Evolutionary conservation across 1,140 invertebrate species (phyloP), one percentile per base, ranked within the genome.

Genomic region (Drosophila carrolli): DNA sequence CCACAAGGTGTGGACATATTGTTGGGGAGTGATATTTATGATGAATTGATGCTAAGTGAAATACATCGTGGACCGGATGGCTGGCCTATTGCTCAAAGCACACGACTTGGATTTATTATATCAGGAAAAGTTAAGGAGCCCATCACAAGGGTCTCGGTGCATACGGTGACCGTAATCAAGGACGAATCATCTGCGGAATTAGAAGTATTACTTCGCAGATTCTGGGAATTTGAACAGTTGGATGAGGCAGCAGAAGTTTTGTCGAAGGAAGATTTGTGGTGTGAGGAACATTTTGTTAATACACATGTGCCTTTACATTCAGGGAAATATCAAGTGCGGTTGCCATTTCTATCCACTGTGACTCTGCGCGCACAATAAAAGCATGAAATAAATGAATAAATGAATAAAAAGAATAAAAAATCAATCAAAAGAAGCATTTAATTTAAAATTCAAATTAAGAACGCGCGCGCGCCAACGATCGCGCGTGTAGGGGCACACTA

Each of bases 1-100:
- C 23, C 46, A 11, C 19, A 48, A 27, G 46, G 46, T 27, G 46
- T 27, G 16, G 19, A 48, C 46, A 48, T 48, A 13, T 23, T 48
- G 19, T 19, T 48, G 6, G 19, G 46, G 19, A 48, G 46, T 11
- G 19, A 27, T 23, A 48, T 27, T 11, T 23, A 48, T 19, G 46
- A 27, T 23, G 19, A 23, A 48, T 23, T 27, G 11, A 27, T 48
- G 46, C 46, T 48, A 11, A 27, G 19, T 27, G 46, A 48, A 48
- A 48, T 48, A 13, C 46, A 27, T 48, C 19, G 46, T 13, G 46
- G 46, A 23, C 46, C 46, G 16, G 10, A 5, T 6, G 46, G 46
- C 19, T 48, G 10, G 2, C 46, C 19, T 11, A 27, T 48, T 48
- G 46, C 46, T 8, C 46, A 48, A 23, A 48, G 11, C 43, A 46